Evolutionary conservation across 2,888 invertebrate species (phyloP).

Genomic region (Julus scanicus): DNA sequence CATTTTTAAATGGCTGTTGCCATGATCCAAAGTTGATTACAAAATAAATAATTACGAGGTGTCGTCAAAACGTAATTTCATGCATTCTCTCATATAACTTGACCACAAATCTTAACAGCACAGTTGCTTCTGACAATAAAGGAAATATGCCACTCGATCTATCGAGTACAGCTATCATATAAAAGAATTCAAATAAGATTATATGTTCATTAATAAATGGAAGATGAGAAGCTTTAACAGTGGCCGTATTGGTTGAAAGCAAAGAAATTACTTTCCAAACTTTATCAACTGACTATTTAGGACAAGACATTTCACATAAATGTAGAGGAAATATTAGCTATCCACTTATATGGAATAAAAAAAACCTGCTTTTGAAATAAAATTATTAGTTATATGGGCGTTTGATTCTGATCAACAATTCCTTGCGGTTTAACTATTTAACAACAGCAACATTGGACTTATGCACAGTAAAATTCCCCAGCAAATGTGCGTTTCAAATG

Average conservation of each 20-base stretch:
- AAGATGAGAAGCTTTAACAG: not conserved
- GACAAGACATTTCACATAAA: constrained; percentile 28
- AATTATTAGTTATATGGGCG: not conserved
- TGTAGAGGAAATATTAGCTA: constrained; percentile 5
- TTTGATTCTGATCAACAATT: not conserved
- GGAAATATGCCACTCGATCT: no score
- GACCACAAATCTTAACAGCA: not conserved
- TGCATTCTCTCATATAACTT: not conserved
- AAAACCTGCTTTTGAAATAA: not conserved
- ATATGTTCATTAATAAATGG: not conserved
- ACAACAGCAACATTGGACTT: constrained; percentile 15
- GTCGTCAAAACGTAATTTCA: not conserved
- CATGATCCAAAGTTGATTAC: not conserved
- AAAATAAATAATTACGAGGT: not conserved
- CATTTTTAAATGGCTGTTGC: not conserved
- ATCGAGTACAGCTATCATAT: not conserved
- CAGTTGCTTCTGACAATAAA: no score
- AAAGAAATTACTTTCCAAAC: not conserved
- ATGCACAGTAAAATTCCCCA: not conserved
- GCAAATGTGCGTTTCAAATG: constrained; percentile 7
- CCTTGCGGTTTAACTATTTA: not conserved
- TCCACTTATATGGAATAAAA: constrained; percentile 9
- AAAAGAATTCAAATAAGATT: not conserved
- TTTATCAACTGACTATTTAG: constrained; percentile 27
- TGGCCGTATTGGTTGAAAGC: constrained; percentile 1